Conservation (phyloP, 2,797 vertebrate genomes). For the Pangasius larnaudii region DNA sequence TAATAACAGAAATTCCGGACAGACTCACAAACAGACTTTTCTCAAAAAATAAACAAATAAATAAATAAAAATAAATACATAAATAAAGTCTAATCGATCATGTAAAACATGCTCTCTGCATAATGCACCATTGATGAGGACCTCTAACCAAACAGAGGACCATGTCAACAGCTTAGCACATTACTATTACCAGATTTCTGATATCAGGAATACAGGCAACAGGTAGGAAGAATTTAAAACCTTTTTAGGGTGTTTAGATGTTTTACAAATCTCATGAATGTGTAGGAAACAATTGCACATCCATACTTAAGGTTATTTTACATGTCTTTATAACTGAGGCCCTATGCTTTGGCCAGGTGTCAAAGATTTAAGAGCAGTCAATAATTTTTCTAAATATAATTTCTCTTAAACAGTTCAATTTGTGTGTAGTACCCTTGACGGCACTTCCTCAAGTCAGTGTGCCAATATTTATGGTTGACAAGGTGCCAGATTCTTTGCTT, state of each 20-base stretch:
- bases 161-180: neutral
- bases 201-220: neutral
- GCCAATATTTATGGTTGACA: conserved; percentile 78
- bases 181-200: neutral
- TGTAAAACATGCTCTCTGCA: neutral
- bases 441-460: conserved; percentile 72
- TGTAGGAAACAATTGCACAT: neutral
- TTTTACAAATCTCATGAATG: neutral
- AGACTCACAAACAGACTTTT: neutral
- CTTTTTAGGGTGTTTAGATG: neutral
- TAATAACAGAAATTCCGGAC: neutral
- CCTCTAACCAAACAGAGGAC: neutral
- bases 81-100: neutral
- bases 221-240: neutral
- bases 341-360: neutral
- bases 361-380: neutral
- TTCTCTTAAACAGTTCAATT: neutral
- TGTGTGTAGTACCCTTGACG: conserved; percentile 63
- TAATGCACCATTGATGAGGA: neutral
- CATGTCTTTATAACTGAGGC: neutral
- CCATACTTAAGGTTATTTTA: neutral
- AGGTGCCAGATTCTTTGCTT: conserved; percentile 55
- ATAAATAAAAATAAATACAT: too few species aligned
- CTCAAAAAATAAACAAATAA: too few species aligned
- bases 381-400: neutral